Percentiles rank a stretch among this genome's conserved stretches.
These are phyloP conservation scores for Charina bottae DNA, from an alignment of 2,113 vertebrate genomes.

Conservation along the genomic window DNA sequence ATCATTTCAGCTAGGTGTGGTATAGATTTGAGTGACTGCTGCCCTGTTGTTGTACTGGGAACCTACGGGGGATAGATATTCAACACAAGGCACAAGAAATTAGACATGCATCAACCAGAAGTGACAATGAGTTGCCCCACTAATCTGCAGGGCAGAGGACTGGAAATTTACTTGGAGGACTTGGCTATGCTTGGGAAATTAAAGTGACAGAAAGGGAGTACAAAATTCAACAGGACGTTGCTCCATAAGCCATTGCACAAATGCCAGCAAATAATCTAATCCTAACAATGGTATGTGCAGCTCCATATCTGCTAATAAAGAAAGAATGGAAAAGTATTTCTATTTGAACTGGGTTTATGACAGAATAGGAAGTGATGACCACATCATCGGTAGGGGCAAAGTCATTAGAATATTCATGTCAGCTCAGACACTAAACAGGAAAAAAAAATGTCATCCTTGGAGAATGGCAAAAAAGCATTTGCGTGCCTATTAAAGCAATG, in stretches of 20 bases:
- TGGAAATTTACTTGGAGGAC: slow-evolving; percentile 26
- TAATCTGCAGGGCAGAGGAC: slow-evolving; percentile 46
- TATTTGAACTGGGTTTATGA: slow-evolving; percentile 8
- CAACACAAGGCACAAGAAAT: slow-evolving; percentile 58
- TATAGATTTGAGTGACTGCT: slow-evolving; percentile 59
- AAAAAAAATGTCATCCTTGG: not conserved
- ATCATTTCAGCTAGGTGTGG: slow-evolving; percentile 68
- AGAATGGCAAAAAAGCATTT: not conserved
- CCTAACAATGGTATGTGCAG: slow-evolving; percentile 19
- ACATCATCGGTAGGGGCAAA: not conserved
- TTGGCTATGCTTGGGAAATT: slow-evolving; percentile 24
- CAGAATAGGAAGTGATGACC: slow-evolving; percentile 5
- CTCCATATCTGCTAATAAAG: slow-evolving; percentile 25
- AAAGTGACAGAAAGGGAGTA: slow-evolving; percentile 43
- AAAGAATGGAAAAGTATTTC: slow-evolving; percentile 12
- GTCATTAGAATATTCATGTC: not conserved
- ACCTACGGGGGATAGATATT: slow-evolving; percentile 59
- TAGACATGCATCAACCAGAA: slow-evolving; percentile 67
- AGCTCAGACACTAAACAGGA: not conserved
- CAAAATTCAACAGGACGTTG: slow-evolving; percentile 15
- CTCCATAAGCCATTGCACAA: slow-evolving; percentile 3
- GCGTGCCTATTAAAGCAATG: not conserved
- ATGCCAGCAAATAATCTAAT: slow-evolving; percentile 25
- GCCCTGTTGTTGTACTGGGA: slow-evolving; percentile 53
- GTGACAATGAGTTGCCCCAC: slow-evolving; percentile 50